Evolutionary conservation across 2,113 vertebrate genomes (phyloP).

Genomic region (Columbina picui): DNA sequence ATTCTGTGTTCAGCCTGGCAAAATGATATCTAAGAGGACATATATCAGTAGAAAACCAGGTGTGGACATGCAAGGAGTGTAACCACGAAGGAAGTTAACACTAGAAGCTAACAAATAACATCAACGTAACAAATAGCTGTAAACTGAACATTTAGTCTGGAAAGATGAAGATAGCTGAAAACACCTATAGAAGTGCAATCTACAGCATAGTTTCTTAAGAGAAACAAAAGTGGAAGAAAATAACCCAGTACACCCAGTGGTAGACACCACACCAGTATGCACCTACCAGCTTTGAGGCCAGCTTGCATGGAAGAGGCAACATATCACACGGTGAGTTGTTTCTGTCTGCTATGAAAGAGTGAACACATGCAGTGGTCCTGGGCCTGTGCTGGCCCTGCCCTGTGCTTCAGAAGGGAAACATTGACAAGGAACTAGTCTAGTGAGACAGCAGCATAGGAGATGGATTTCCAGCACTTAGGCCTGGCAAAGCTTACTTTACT

Average conservation of each 20-base stretch:
- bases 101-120: neutral
- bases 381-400: neutral
- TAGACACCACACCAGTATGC: too few species aligned
- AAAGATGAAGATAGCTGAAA: neutral
- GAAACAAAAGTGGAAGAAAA: neutral
- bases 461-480: neutral
- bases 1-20: neutral
- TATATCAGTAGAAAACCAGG: neutral
- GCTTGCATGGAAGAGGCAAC: neutral
- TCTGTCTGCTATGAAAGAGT: neutral
- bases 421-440: neutral
- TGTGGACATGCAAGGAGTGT: fast-evolving
- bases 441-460: neutral
- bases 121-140: neutral
- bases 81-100: neutral
- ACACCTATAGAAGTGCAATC: neutral
- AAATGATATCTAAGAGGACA: neutral
- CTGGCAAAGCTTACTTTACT: neutral
- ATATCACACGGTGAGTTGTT: neutral
- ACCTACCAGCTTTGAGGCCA: neutral
- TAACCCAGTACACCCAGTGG: neutral
- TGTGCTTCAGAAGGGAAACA: neutral
- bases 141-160: neutral
- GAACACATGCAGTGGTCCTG: neutral
- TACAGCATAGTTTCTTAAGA: neutral